phyloP scores from a whole-genome alignment of 53 echinoderm and acorn worm species.

The Temnopleurus reevesii region DNA sequence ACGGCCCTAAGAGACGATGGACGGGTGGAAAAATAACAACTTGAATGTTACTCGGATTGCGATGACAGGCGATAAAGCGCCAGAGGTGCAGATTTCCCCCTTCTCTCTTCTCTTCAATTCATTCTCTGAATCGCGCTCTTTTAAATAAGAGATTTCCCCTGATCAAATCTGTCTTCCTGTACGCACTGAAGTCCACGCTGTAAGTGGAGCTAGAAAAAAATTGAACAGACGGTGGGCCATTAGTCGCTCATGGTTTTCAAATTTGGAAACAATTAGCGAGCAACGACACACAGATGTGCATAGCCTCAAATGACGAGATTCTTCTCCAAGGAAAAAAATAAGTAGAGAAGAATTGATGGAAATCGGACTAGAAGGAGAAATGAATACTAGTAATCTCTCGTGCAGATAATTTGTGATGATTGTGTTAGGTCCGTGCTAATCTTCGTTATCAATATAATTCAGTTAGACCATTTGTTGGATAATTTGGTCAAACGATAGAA shows the following conservation, averaged over 20 bases:
- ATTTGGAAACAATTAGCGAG: constrained; percentile 59
- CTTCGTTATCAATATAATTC: no score
- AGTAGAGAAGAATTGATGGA: background rate
- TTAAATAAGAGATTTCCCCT: constrained; percentile 4
- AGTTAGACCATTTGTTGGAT: no score
- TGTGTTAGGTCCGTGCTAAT: background rate
- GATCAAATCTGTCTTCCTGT: constrained; percentile 7
- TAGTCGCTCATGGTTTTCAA: constrained; percentile 55
- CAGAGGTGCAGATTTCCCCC: constrained; percentile 40
- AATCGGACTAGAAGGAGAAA: background rate
- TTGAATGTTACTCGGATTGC: constrained; percentile 38
- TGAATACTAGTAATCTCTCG: background rate
- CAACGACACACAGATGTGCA: constrained; percentile 37
- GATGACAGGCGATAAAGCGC: constrained; percentile 49
- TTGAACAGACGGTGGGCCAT: constrained; percentile 46
- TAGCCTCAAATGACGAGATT: background rate
- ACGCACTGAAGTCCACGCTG: background rate
- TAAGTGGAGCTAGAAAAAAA: constrained; percentile 8
- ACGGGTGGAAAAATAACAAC: constrained; percentile 62
- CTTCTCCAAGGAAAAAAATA: background rate
- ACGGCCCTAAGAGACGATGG: constrained; percentile 39
- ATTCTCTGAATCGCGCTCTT: background rate
- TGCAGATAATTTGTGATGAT: background rate
- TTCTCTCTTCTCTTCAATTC: background rate
- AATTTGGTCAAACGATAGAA: no score